Evolutionary conservation across 2,797 vertebrate species (phyloP).

Genomic region (Esox masquinongy): DNA sequence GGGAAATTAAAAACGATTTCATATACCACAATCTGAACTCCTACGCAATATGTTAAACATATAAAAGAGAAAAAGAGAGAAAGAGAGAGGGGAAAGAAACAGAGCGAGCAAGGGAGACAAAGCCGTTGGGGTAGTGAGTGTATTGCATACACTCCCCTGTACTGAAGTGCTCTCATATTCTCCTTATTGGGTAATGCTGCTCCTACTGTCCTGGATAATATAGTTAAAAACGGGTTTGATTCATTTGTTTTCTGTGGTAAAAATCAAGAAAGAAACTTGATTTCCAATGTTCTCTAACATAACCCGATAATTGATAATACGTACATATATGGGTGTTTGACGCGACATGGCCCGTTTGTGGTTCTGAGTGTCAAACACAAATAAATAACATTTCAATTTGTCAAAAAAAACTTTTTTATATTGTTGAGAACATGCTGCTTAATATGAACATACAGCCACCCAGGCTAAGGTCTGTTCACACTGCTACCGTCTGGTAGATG

Average conservation of each 20-base stretch:
- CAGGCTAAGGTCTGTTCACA: no score
- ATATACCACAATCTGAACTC: constrained; percentile 16
- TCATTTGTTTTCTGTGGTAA: background rate
- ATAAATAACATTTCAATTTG: no score
- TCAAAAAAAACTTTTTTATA: no score
- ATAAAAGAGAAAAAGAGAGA: background rate
- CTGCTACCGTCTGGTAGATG: no score
- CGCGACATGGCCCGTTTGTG: no score
- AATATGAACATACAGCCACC: no score
- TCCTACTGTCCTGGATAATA: background rate
- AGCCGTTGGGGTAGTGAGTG: background rate
- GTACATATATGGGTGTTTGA: no score
- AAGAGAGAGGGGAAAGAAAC: background rate
- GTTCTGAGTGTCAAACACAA: no score
- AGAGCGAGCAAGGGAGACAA: background rate
- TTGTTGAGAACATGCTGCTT: no score
- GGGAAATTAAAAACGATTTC: background rate
- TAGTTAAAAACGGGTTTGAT: background rate
- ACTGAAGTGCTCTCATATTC: background rate
- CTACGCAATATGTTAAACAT: background rate
- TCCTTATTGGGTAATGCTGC: background rate
- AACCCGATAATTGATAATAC: background rate
- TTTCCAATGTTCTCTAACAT: background rate
- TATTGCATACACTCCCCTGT: background rate
- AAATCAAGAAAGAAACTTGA: background rate